Percentiles rank a stretch among this genome's conserved stretches.
Evolutionary conservation across 1,140 invertebrate species (phyloP).

Genomic region (Drosophila mayri): DNA sequence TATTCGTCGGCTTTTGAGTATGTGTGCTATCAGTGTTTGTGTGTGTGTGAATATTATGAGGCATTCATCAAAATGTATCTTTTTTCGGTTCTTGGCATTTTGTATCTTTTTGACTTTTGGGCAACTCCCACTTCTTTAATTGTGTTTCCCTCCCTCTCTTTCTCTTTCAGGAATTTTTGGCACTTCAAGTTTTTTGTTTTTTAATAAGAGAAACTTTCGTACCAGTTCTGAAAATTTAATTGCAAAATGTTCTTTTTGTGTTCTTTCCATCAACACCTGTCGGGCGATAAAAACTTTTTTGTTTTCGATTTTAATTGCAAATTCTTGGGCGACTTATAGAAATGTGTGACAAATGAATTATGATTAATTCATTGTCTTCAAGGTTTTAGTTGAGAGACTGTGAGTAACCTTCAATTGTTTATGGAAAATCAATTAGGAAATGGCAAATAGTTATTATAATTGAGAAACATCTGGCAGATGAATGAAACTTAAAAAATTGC

Average conservation of each 20-base stretch:
- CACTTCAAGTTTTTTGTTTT: conserved; percentile 11
- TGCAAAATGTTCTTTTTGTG: conserved; percentile 38
- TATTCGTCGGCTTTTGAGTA: conserved; percentile 65
- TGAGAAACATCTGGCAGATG: not conserved
- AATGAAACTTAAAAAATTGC: not conserved
- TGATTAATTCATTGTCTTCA: conserved; percentile 21
- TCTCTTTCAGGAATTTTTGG: not conserved
- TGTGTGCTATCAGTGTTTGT: conserved; percentile 11
- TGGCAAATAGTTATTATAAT: not conserved
- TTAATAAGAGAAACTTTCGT: conserved; percentile 18
- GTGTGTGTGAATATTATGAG: conserved; percentile 71
- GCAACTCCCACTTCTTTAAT: conserved; percentile 79
- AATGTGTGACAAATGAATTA: conserved; percentile 27
- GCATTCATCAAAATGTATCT: conserved; percentile 78
- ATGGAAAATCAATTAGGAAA: not conserved
- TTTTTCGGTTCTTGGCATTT: conserved; percentile 32
- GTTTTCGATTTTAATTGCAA: conserved; percentile 9
- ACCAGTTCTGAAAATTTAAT: conserved; percentile 41
- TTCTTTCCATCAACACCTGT: conserved; percentile 17
- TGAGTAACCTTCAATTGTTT: conserved; percentile 12
- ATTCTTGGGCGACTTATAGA: not conserved
- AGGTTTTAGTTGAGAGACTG: not conserved
- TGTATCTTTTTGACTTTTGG: conserved; percentile 57
- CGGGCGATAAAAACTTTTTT: conserved; percentile 19
- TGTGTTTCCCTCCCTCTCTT: conserved; percentile 31